Percentiles rank a stretch among this genome's conserved stretches.
Evolutionary conservation across 2,888 invertebrate species (phyloP).

Genomic region (Callosobruchus maculatus): DNA sequence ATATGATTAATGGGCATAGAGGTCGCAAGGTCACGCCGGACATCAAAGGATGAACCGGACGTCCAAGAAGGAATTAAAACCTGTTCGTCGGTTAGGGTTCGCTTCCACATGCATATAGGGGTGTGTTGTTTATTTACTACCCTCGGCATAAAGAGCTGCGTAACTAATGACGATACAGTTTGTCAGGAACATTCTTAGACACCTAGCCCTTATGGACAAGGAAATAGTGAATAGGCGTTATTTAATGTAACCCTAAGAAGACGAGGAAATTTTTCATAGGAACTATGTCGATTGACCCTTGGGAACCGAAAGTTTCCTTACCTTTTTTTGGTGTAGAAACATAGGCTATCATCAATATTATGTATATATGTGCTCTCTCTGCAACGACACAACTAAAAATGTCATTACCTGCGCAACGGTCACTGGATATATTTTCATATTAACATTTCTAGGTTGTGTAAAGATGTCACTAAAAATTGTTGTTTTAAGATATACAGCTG

Average conservation of each 20-base stretch:
- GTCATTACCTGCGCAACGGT: too few species aligned
- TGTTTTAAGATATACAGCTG: too few species aligned
- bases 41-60: conserved; percentile 47
- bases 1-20: conserved; percentile 51
- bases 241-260: background rate
- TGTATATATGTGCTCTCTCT: too few species aligned
- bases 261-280: conserved; percentile 8
- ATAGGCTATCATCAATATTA: too few species aligned
- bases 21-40: conserved; percentile 49
- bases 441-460: too few species aligned
- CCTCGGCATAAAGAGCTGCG: conserved; percentile 38
- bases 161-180: conserved; percentile 34
- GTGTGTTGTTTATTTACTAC: conserved; percentile 45
- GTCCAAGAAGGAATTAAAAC: conserved; percentile 44
- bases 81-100: conserved; percentile 39
- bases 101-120: conserved; percentile 38
- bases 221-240: background rate
- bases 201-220: background rate
- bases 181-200: background rate
- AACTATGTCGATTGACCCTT: conserved; percentile 16
- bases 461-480: too few species aligned
- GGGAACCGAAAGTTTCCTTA: conserved; percentile 5
- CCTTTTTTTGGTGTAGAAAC: background rate
- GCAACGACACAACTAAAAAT: too few species aligned
- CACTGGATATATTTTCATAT: too few species aligned